Conservation (phyloP, 1,140 invertebrate species). For the Thereuonema tuberculata region DNA sequence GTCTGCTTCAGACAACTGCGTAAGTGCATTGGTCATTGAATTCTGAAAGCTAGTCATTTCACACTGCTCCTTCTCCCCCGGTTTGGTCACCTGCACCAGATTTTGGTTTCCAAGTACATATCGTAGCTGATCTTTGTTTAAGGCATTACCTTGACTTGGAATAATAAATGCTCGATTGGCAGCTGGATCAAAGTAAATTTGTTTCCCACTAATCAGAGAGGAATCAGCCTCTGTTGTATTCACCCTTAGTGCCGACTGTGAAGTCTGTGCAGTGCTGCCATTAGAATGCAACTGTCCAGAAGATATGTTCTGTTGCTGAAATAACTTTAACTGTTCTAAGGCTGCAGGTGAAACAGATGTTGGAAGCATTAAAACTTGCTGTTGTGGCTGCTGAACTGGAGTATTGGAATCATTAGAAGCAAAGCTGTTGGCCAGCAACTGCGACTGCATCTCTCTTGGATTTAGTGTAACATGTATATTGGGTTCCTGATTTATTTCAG, state of each 20-base stretch:
- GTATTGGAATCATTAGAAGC: background rate
- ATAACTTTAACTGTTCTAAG: background rate
- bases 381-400: background rate
- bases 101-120: no score
- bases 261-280: background rate
- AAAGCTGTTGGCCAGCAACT: background rate
- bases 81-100: background rate
- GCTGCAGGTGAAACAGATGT: background rate
- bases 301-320: background rate
- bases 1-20: conserved; percentile 67
- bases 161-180: no score
- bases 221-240: no score
- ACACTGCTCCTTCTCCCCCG: background rate
- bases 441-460: background rate
- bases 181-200: no score
- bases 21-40: conserved; percentile 39
- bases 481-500: no score
- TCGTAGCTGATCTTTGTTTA: no score
- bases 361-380: background rate
- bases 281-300: background rate
- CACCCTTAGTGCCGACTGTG: no score
- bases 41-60: conserved; percentile 1
- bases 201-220: no score
- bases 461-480: no score
- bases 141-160: no score